A percentile compares a stretch with the other conserved stretches of the same genome.
These are phyloP conservation scores for Tolypeutes matacus DNA, from an alignment of 2,797 vertebrate species.

Conservation along the genomic window DNA sequence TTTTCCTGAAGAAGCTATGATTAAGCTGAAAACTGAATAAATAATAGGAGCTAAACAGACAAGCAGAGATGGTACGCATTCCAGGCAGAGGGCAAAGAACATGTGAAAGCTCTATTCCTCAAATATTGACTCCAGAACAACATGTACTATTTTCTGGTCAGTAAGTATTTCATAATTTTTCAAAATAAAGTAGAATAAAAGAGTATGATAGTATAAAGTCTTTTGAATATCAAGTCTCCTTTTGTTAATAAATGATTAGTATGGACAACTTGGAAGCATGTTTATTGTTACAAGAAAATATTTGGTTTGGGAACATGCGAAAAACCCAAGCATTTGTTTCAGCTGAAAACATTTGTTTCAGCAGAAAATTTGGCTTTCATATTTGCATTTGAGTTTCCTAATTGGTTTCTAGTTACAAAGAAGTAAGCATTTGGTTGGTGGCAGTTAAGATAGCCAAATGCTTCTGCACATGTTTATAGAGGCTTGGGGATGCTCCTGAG, in stretches of 20 bases:
- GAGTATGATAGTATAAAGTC: neutral
- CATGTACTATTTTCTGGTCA: neutral
- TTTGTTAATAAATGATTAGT: slow-evolving; percentile 62
- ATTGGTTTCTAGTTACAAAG: slow-evolving; percentile 64
- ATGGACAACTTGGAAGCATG: slow-evolving; percentile 40
- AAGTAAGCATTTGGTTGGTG: slow-evolving; percentile 77
- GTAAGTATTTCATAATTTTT: neutral
- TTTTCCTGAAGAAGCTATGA: neutral
- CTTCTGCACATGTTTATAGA: slow-evolving; percentile 62
- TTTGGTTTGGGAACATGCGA: slow-evolving; percentile 69
- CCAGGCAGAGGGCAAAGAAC: neutral
- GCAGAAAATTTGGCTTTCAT: slow-evolving; percentile 74
- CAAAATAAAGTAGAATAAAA: neutral
- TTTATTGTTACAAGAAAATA: slow-evolving; percentile 74
- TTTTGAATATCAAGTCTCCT: neutral
- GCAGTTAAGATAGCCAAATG: slow-evolving; percentile 72
- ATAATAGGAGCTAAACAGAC: neutral
- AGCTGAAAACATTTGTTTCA: slow-evolving; percentile 75
- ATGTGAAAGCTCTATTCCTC: neutral
- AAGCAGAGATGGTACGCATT: neutral
- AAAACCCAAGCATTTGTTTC: slow-evolving; percentile 71
- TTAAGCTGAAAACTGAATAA: neutral
- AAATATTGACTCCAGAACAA: neutral
- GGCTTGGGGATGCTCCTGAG: neutral
- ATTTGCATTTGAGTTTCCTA: slow-evolving; percentile 62